Evolutionary conservation across 1,140 invertebrate species (phyloP).

Genomic region (Drosophila kikkawai): DNA sequence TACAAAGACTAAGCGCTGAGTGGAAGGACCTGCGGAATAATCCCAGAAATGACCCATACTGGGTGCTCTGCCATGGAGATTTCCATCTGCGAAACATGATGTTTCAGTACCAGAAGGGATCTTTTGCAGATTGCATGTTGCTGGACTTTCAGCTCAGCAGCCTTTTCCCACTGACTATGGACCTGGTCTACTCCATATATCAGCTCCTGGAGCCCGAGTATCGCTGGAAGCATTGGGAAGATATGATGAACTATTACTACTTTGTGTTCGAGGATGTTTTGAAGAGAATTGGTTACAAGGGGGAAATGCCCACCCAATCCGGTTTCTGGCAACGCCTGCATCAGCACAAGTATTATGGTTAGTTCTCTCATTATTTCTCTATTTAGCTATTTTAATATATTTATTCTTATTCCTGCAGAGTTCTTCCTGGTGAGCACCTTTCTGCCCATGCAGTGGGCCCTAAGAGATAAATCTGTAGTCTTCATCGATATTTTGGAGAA

Average conservation of each 20-base stretch:
- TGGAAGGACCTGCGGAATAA: conserved; percentile 10
- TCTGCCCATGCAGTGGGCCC: conserved; percentile 22
- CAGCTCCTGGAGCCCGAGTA: conserved; percentile 42
- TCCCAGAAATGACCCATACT: conserved; percentile 13
- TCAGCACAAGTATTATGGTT: conserved; percentile 37
- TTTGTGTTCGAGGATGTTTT: conserved; percentile 28
- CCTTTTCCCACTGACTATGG: conserved; percentile 44
- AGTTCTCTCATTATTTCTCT: background rate
- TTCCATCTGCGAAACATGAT: conserved; percentile 61
- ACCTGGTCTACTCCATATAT: conserved; percentile 53
- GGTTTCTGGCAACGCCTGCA: conserved; percentile 41
- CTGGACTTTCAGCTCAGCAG: conserved; percentile 59
- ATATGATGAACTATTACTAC: conserved; percentile 55
- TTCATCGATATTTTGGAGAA: conserved; percentile 24
- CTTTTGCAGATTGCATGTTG: conserved; percentile 51
- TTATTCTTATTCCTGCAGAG: conserved; percentile 1
- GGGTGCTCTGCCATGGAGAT: conserved; percentile 45
- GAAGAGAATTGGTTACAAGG: conserved; percentile 38
- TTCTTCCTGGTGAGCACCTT: conserved; percentile 33
- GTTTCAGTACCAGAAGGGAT: conserved; percentile 46
- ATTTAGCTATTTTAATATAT: background rate
- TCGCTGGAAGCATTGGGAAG: conserved; percentile 30
- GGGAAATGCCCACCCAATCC: conserved; percentile 35
- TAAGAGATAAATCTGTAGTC: background rate
- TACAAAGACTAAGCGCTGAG: background rate